Evolutionary conservation across 2,888 invertebrate species (phyloP).

Genomic region (Galeruca laticollis): DNA sequence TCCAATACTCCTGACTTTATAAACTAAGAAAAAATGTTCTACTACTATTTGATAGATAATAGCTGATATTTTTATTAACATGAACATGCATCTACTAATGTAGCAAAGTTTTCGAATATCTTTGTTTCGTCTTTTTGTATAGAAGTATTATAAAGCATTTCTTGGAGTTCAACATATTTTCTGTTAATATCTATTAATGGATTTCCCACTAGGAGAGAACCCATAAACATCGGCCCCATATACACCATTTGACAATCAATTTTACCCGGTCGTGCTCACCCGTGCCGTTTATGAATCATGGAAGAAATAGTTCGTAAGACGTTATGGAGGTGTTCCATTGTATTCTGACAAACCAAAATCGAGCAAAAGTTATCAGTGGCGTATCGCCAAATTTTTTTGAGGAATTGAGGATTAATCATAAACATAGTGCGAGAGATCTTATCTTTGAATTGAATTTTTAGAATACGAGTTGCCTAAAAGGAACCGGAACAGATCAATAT

Average conservation of each 20-base stretch:
- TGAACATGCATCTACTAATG: too few relatives aligned
- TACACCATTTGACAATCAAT: slow-evolving; percentile 28
- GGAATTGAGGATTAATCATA: too few relatives aligned
- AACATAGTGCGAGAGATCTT: too few relatives aligned
- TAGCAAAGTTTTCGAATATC: background rate
- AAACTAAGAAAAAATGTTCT: too few relatives aligned
- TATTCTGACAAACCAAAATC: slow-evolving; percentile 53
- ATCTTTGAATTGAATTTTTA: too few relatives aligned
- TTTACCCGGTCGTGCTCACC: slow-evolving; percentile 20
- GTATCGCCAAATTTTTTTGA: slow-evolving; percentile 34
- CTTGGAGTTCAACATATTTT: slow-evolving; percentile 5
- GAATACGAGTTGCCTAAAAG: too few relatives aligned
- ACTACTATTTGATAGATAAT: too few relatives aligned
- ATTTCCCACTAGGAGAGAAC: slow-evolving; percentile 22
- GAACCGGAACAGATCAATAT: too few relatives aligned
- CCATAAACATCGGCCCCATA: slow-evolving; percentile 17
- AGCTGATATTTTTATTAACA: too few relatives aligned
- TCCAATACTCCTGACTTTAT: too few relatives aligned
- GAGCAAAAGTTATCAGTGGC: slow-evolving; percentile 49
- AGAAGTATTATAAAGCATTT: slow-evolving; percentile 1
- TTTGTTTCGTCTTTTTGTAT: background rate
- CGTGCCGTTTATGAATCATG: slow-evolving; percentile 48
- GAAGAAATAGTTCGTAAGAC: slow-evolving; percentile 48
- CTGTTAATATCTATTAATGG: slow-evolving; percentile 19
- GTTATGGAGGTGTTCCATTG: slow-evolving; percentile 54